Evolutionary conservation across 2,797 vertebrate species (phyloP), one percentile per base, ranked within the genome.

Genomic region (Onychomys torridus): DNA sequence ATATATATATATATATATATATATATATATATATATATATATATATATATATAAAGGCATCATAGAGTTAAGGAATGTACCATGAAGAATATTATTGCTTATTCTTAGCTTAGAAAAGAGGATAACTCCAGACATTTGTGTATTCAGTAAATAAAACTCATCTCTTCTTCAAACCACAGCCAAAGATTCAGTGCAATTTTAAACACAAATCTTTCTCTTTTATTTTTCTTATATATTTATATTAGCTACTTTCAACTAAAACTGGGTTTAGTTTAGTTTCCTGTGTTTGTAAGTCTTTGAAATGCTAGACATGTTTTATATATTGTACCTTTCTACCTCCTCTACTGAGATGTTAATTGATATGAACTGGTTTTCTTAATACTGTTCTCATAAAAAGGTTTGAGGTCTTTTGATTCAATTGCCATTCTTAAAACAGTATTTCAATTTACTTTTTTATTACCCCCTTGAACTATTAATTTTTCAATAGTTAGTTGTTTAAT

Each of bases 121-220:
- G n/a, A 69, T 95, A 52, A 63, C 16, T 77, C 5, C 63, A 79
- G 34, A 84, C 55, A 91, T 89, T 63, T 87, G 46, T 67, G 79
- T 19, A 91, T 13, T 61, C 9, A 63, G 37, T 86, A 71, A 91
- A 87, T 82, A 86, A 83, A 96, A 69, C 34, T 61, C 65, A 86
- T 75, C 25, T 88, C 27, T 94, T 95, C 61, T 90, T 61, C 78
- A 67, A 96, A 76, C n/a, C 0, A 49, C 34, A 46, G 61, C 61
- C 49, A 43, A 90, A 57, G 67, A 46, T 83, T 96, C 84, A 93
- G 14, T 40, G 12, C 32, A 55, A 55, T 37, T 27, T 93, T 92
- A 0, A 93, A 95, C 76, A 96, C 7, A 96, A 94, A 96, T 63
- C 4, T 32, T 46, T 86, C 73, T 94, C 14, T 52, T 52, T 55